Evolutionary conservation across 2,888 invertebrate species (phyloP), one percentile per base, ranked within the genome.

Genomic region (Mystacides longicornis): DNA sequence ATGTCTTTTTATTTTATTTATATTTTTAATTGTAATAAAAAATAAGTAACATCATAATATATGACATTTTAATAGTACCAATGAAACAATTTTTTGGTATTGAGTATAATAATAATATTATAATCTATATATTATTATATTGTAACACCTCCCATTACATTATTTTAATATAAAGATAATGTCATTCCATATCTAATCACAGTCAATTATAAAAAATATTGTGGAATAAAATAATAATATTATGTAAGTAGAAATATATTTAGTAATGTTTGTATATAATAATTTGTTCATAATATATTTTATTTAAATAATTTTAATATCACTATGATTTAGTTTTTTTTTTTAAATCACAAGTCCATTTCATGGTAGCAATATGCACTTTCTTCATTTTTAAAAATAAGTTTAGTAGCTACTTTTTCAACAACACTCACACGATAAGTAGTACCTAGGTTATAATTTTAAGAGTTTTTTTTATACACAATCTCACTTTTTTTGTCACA

Each of bases 121-220:
- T 27, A 27, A 27, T 27, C 5, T 27, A 27, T 27, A 27, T 27
- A 7, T 27, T 27, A 27, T 27, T 7, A n/a, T n/a, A 27, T 27
- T 43, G 14, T 43, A 31, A 43, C 43, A n/a, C 7, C 7, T n/a
- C n/a, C 7, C 16, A 43, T 43, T 18, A 7, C 43, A n/a, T 9
- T 43, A 21, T 21, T 5, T 46, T 20, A 31, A 9, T 31, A 31
- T 46, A 18, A 46, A 19, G 9, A 46, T 46, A 46, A 46, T 46
- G 46, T 46, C 46, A 20, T 46, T 46, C 21, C 46, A 19, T 46
- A 23, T 33, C 42, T 21, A 33, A 55, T 55, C 55, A 55, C 55
- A 55, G 55, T 55, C 50, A 55, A 37, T 37, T 37, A 37, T 14
- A 37, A 37, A n/a, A 27, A 27, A 5, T 11, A 27, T 27, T 7